phyloP scores from a whole-genome alignment of 2,888 invertebrate genomes.

The Sinopyrophorus schimmeli region DNA sequence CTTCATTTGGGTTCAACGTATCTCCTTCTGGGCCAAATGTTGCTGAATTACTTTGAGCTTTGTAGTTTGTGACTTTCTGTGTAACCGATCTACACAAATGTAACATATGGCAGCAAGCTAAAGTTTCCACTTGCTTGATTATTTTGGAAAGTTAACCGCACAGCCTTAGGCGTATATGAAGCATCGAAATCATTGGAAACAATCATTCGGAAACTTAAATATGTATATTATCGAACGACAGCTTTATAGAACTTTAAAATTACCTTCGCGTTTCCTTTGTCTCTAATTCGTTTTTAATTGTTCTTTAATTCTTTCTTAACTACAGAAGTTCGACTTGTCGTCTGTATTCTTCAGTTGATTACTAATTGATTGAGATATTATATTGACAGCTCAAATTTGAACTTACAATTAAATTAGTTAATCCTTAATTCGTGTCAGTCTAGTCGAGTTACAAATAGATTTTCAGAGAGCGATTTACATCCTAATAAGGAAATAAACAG shows the following conservation, averaged over 20 bases:
- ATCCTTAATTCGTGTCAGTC: no score
- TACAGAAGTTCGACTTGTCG: no score
- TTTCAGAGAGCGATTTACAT: no score
- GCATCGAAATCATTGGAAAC: slow-evolving; percentile 16
- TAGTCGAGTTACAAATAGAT: no score
- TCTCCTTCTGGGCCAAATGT: slow-evolving; percentile 24
- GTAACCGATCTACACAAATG: slow-evolving; percentile 23
- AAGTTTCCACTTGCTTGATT: slow-evolving; percentile 27
- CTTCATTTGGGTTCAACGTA: slow-evolving; percentile 22
- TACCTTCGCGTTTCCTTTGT: slow-evolving; percentile 8
- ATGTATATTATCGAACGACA: slow-evolving; percentile 11
- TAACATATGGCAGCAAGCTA: slow-evolving; percentile 22
- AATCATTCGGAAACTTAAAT: slow-evolving; percentile 16
- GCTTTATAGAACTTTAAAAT: slow-evolving; percentile 6
- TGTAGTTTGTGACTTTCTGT: slow-evolving; percentile 25
- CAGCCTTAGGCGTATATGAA: slow-evolving; percentile 19
- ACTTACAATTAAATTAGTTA: no score
- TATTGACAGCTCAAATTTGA: no score
- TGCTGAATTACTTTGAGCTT: slow-evolving; percentile 23
- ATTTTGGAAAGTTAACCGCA: slow-evolving; percentile 26
- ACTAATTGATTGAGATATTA: no score
- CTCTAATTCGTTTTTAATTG: no score
- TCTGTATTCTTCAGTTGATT: no score
- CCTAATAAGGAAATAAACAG: no score
- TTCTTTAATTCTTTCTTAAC: no score